Base-by-base conservation (phyloP, 2,888 invertebrate species). In the Meteorus colon region DNA sequence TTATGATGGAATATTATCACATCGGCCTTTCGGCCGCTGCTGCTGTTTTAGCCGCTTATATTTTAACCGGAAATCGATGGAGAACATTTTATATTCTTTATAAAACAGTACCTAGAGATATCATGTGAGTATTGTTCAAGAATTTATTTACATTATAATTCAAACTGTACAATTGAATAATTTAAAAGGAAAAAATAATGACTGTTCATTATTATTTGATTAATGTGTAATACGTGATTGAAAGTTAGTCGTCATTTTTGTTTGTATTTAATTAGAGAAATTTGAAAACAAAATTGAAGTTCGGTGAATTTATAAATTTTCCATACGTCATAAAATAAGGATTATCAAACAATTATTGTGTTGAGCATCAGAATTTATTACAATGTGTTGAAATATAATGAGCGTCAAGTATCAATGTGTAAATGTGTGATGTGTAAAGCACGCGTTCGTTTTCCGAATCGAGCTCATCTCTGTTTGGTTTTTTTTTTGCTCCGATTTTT, bases 1-100 rank as follows among this genome's bases (percentile, higher is more conserved):
- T 91, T 86, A 92, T 91, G 91, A 92, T 91, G 87, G 91, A 91
- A 85, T 90, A 92, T 84, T 92, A 93, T 83, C 91, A 91, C 86
- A 91, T 93, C 80, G 90, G 94, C 78, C 90, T 95, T 63, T 93
- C 95, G 90, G 93, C 93, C 87, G 94, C 95, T 80, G 94, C 95
- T 88, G 94, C 95, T 77, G 91, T 95, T 76, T 86, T 92, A 59
- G 91, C 91, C 81, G 91, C 91, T 77, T 90, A 91, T 81, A 91
- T 92, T 80, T 91, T 92, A 83, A 88, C 92, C 80, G 91, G 91
- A 87, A 90, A 91, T 82, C 91, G 92, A 86, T 91, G 92, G 85
- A 91, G 90, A 80, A 88, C 91, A 88, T 90, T 94, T 85, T 92
- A 92, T 87, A 92, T 94, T 81, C 90, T 94, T 80, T 90, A 91